Percentiles rank a stretch among this genome's conserved stretches.
Evolutionary conservation across 2,888 invertebrate species (phyloP).

Genomic region (Hirtodrosophila alboralis): DNA sequence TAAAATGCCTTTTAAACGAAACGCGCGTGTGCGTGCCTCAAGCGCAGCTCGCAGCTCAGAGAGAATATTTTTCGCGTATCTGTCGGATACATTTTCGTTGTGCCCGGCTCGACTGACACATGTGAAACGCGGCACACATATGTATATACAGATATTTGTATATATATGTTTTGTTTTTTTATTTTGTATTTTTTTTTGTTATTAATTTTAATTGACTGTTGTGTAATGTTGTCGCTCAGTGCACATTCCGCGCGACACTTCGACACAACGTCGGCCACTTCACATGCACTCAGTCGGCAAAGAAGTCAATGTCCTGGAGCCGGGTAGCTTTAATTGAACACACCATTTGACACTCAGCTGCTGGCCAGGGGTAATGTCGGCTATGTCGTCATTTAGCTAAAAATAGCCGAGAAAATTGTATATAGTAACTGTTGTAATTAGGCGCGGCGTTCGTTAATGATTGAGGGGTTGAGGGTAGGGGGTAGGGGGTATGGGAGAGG

Average conservation of each 20-base stretch:
- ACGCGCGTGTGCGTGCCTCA: slow-evolving; percentile 73
- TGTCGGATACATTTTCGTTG: slow-evolving; percentile 75
- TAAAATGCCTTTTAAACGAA: slow-evolving; percentile 61
- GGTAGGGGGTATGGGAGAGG: not conserved
- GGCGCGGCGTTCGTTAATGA: slow-evolving; percentile 42
- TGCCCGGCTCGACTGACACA: slow-evolving; percentile 58
- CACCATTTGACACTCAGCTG: slow-evolving; percentile 63
- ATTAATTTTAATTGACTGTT: slow-evolving; percentile 81
- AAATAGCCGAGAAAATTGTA: slow-evolving; percentile 62
- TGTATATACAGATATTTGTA: not conserved
- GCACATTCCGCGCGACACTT: slow-evolving; percentile 68
- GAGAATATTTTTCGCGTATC: slow-evolving; percentile 55
- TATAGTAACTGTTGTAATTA: slow-evolving; percentile 65
- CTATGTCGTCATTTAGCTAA: slow-evolving; percentile 69
- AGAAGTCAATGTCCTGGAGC: slow-evolving; percentile 60
- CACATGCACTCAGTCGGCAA: slow-evolving; percentile 29
- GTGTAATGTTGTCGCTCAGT: slow-evolving; percentile 67
- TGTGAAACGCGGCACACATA: slow-evolving; percentile 46
- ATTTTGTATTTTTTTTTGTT: slow-evolving; percentile 71
- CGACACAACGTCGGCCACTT: slow-evolving; percentile 59
- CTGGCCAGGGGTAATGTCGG: slow-evolving; percentile 36
- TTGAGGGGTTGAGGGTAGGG: slow-evolving; percentile 12
- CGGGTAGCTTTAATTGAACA: slow-evolving; percentile 75
- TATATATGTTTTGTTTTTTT: slow-evolving; percentile 9
- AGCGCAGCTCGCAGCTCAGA: slow-evolving; percentile 66